phyloP scores from a whole-genome alignment of 2,797 vertebrate genomes.

The Euthynnus affinis region DNA sequence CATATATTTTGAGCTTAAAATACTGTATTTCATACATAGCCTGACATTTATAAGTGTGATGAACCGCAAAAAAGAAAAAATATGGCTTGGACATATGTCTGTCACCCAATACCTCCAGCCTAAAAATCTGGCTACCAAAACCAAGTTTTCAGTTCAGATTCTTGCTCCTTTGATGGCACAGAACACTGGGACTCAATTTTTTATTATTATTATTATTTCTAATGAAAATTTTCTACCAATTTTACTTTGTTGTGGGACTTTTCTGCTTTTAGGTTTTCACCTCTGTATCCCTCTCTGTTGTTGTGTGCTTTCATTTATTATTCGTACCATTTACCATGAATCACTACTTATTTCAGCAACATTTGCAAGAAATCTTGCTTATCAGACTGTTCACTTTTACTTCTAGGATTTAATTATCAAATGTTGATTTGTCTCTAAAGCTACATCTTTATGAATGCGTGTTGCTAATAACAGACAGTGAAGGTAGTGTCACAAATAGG shows the following conservation, averaged over 20 bases:
- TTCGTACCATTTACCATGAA: background rate
- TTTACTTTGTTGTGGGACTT: background rate
- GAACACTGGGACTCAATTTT: background rate
- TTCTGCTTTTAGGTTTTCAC: background rate
- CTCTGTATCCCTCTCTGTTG: no score
- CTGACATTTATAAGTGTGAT: background rate
- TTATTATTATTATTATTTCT: no score
- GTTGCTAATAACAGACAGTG: no score
- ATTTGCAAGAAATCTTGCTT: background rate
- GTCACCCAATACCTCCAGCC: background rate
- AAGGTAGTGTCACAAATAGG: no score
- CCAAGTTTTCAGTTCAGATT: background rate
- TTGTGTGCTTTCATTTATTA: background rate
- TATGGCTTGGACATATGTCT: background rate
- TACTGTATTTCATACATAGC: background rate
- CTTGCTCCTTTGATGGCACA: background rate
- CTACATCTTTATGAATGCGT: no score
- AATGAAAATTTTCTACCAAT: background rate
- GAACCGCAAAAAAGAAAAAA: background rate
- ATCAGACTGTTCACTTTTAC: background rate
- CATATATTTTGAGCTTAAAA: background rate
- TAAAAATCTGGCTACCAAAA: background rate
- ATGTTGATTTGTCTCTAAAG: no score
- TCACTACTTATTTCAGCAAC: no score
- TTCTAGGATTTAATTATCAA: no score